A percentile compares a stretch with the other conserved stretches of the same genome.
phyloP scores from a whole-genome alignment of 2,797 vertebrate species.

The Emys orbicularis region DNA sequence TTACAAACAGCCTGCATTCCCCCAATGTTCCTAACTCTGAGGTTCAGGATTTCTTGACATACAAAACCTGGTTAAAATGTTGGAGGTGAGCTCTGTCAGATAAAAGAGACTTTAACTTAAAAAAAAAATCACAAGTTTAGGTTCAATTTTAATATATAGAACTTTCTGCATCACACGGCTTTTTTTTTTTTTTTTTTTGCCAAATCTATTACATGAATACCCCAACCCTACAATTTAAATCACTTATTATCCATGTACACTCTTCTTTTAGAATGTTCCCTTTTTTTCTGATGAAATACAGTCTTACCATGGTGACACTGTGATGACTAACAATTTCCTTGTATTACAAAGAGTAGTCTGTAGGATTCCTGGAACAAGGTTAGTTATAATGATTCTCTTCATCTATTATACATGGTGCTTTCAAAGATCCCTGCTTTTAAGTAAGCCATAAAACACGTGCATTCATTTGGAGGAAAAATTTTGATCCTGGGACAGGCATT shows the following conservation, averaged over 20 bases:
- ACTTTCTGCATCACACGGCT: fast-evolving
- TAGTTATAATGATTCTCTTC: background rate
- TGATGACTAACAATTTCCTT: background rate
- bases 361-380: background rate
- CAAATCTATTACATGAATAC: background rate
- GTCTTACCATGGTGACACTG: background rate
- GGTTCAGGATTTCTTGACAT: background rate
- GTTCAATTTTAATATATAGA: background rate
- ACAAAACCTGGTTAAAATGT: background rate
- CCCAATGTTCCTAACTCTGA: too few species aligned
- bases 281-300: background rate
- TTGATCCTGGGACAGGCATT: background rate
- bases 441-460: background rate
- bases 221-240: background rate
- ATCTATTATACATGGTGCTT: background rate
- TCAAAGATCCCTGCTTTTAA: background rate
- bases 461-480: background rate
- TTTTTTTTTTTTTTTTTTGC: background rate
- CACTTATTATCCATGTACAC: background rate
- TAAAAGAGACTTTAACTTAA: background rate
- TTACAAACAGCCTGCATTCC: too few species aligned
- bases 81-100: background rate
- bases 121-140: background rate
- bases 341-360: background rate
- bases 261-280: background rate